Evolutionary conservation across 2,888 invertebrate species (phyloP), one percentile per base, ranked within the genome.

Genomic region (Schizotus pectinicornis): DNA sequence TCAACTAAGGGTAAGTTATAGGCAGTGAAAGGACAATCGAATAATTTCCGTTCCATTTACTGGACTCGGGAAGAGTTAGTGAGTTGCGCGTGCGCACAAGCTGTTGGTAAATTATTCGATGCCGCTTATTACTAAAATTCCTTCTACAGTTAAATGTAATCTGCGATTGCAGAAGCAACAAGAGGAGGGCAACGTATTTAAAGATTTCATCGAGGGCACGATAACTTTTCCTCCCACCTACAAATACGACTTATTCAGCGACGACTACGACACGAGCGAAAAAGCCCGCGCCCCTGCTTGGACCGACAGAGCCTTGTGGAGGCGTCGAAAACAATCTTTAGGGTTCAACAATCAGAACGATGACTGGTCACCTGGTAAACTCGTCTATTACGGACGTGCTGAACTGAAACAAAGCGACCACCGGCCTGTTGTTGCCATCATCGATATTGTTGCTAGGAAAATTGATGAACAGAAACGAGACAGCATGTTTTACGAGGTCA

Each of bases 181-280:
- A 77, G 85, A 86, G 36, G 88, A 88, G 62, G 91, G 89, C 13
- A 87, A 91, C 74, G 93, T 94, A 1, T 99, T 99, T 76, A 90
- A 91, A 74, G 94, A 94, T 72, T 99, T 95, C 77, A 84, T 88
- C 51, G 99, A 99, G 82, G 98, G 96, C 0, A 88, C 90, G 49
- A 89, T 98, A 32, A 88, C 85, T 39, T 99, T 99, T 78, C 87
- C 93, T 8, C 99, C 99, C 0, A 99, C 99, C 0, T 99, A 99
- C 79, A 99, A 99, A 77, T 99, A 99, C 77, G 99, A 99, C 82
- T 82, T 98, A 53, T 98, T 98, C 78, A 97, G 96, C 71, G 96
- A 98, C 77, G 98, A 98, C 80, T 99, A 98, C 77, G 99, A 99
- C 78, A 98, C 99, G 0, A 98, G 98, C 75, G 99, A 99, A 77